phyloP scores from a whole-genome alignment of 35 echinoderm and acorn worm genomes.

The Lytechinus variegatus region DNA sequence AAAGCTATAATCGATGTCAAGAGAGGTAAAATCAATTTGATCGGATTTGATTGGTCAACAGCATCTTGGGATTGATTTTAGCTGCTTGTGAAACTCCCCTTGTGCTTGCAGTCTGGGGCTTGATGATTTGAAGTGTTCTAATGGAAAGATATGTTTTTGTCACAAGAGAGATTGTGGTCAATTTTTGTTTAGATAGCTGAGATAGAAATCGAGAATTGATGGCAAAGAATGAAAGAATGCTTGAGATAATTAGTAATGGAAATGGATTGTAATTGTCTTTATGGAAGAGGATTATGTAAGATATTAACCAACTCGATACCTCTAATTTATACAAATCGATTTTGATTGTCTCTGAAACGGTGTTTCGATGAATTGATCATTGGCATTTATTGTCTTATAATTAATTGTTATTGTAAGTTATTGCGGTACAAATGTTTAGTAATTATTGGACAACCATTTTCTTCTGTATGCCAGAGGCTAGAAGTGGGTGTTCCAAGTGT shows the following conservation, averaged over 20 bases:
- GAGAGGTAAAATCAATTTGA: no score
- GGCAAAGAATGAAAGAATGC: background rate
- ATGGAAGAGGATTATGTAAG: background rate
- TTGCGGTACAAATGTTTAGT: background rate
- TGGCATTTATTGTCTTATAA: background rate
- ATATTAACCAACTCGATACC: background rate
- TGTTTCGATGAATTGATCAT: background rate
- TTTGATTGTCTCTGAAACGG: background rate
- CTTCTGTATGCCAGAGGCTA: background rate
- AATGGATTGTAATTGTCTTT: background rate
- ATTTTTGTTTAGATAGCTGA: background rate
- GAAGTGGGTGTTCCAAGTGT: background rate
- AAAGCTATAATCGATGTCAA: no score
- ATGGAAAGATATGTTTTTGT: background rate
- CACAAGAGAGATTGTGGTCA: background rate
- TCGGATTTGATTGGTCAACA: no score
- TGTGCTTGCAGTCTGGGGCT: no score
- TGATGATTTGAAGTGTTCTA: background rate
- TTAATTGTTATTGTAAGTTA: background rate
- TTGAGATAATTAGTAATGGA: background rate
- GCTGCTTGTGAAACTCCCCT: no score
- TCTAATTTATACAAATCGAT: background rate
- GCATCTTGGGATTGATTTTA: no score
- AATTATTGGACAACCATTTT: background rate
- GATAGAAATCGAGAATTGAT: no score